Conservation (phyloP, 1,140 invertebrate genomes). For the Drosophila rhopaloa region DNA sequence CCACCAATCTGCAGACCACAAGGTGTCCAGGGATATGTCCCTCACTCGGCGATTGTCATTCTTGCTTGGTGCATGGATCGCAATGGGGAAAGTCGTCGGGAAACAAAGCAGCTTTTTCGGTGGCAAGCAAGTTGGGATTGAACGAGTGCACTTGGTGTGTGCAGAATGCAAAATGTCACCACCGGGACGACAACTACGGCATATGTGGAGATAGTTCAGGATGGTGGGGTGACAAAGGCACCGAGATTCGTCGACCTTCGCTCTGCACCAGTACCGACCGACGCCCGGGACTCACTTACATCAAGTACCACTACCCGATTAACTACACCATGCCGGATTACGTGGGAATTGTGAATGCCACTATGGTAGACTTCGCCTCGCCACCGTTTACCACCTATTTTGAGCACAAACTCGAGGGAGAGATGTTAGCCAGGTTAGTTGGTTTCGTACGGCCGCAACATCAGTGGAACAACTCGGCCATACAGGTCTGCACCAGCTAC, state of each 20-base stretch:
- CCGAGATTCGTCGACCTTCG: slow-evolving; percentile 90
- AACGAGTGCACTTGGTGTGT: slow-evolving; percentile 96
- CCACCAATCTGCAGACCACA: slow-evolving; percentile 94
- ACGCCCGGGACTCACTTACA: slow-evolving; percentile 94
- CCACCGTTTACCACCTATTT: slow-evolving; percentile 87
- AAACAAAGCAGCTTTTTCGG: slow-evolving; percentile 86
- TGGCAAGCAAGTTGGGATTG: slow-evolving; percentile 90
- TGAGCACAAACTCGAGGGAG: slow-evolving; percentile 88
- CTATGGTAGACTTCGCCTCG: slow-evolving; percentile 91
- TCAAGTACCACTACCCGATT: slow-evolving; percentile 93
- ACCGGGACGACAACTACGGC: slow-evolving; percentile 93
- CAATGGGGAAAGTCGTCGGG: slow-evolving; percentile 59
- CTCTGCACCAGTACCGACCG: slow-evolving; percentile 92
- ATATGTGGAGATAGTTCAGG: slow-evolving; percentile 93
- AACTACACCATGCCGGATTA: slow-evolving; percentile 94
- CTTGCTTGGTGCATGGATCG: slow-evolving; percentile 91
- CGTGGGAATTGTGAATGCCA: slow-evolving; percentile 93
- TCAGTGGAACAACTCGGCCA: slow-evolving; percentile 89
- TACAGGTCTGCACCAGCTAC: slow-evolving; percentile 90
- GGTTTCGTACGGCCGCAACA: slow-evolving; percentile 92
- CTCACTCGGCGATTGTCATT: slow-evolving; percentile 93
- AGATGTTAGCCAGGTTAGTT: slow-evolving; percentile 90
- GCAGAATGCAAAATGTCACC: slow-evolving; percentile 95
- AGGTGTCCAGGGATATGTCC: slow-evolving; percentile 95
- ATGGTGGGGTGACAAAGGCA: slow-evolving; percentile 95